Evolutionary conservation across 2,113 vertebrate genomes (phyloP).

Genomic region (Hipposideros armiger): DNA sequence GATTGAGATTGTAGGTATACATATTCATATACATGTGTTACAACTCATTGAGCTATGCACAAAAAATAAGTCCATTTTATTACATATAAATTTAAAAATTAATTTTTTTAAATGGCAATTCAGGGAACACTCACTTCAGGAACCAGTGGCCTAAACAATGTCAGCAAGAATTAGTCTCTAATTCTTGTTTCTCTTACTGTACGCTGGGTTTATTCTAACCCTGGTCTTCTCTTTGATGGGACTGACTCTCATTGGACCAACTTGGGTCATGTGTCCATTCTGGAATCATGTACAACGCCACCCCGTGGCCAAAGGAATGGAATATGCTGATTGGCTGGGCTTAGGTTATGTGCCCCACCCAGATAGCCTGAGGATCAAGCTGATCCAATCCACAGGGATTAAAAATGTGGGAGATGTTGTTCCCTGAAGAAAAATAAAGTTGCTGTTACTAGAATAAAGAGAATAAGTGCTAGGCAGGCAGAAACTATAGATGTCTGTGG

Average conservation of each 20-base stretch:
- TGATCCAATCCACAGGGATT: not conserved
- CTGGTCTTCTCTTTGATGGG: not conserved
- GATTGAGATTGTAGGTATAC: not conserved
- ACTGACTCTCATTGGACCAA: not conserved
- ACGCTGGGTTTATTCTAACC: not conserved
- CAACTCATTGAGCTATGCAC: not conserved
- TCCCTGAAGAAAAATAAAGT: not conserved
- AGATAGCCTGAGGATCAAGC: not conserved
- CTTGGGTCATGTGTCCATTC: not conserved
- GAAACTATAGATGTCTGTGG: not conserved
- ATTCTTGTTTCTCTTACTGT: not conserved
- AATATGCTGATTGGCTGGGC: not conserved
- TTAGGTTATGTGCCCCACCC: not conserved
- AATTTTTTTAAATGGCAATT: not conserved
- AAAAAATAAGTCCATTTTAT: not conserved
- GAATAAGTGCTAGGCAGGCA: not conserved
- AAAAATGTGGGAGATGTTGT: not conserved
- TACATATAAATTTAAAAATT: not conserved
- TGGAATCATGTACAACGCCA: not conserved
- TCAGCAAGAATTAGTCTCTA: not conserved
- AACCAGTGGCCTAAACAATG: not conserved
- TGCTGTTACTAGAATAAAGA: not conserved
- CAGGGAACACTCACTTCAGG: not conserved
- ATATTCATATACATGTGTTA: not conserved
- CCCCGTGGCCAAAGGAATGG: not conserved